phyloP scores from a whole-genome alignment of 2,888 invertebrate species.

The Odontocerum albicorne region DNA sequence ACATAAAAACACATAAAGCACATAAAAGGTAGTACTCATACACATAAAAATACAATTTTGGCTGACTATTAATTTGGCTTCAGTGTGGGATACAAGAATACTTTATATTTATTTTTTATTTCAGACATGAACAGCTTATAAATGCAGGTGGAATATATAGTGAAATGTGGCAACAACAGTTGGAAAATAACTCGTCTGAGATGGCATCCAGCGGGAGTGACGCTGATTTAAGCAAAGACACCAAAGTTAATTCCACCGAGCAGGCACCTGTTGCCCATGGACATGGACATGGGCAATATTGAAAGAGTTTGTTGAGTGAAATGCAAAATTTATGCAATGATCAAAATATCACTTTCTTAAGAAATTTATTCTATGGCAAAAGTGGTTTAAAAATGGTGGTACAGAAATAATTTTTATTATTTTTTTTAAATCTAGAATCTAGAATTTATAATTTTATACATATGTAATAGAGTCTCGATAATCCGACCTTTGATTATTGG shows the following conservation, averaged over 20 bases:
- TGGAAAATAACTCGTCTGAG: slow-evolving; percentile 50
- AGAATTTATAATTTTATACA: no score
- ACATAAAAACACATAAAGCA: no score
- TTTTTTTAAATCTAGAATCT: no score
- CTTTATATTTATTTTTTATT: slow-evolving; percentile 41
- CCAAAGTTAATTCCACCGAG: not conserved
- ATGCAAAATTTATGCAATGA: no score
- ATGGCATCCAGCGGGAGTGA: slow-evolving; percentile 21
- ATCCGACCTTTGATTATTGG: no score
- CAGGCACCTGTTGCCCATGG: not conserved
- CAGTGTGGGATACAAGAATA: not conserved
- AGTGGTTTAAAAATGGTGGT: no score
- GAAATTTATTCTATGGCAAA: no score
- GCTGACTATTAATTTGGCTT: not conserved
- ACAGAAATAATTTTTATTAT: no score
- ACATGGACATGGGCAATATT: slow-evolving; percentile 1
- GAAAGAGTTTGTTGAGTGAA: not conserved
- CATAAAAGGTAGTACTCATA: no score
- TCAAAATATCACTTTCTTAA: no score
- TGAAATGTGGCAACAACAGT: slow-evolving; percentile 92
- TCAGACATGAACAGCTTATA: slow-evolving; percentile 73
- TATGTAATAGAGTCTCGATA: no score
- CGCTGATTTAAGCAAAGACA: slow-evolving; percentile 4
- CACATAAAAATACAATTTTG: no score
- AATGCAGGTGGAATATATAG: slow-evolving; percentile 75